Evolutionary conservation across 2,888 invertebrate species (phyloP).

Genomic region (Dasypolia templi): DNA sequence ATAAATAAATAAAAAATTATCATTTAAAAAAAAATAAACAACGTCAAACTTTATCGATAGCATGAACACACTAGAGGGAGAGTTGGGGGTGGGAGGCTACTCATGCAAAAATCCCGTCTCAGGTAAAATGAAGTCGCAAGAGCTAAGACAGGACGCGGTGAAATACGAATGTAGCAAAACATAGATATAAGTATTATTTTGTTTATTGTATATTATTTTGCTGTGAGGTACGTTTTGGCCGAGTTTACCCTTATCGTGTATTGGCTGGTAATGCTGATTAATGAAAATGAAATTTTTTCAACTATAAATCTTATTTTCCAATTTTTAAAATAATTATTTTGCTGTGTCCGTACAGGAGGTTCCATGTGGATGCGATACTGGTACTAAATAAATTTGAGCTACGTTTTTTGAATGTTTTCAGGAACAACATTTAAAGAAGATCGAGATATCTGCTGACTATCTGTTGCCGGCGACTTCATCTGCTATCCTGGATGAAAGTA

Average conservation of each 20-base stretch:
- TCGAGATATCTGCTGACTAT: too few relatives aligned
- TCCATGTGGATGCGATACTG: not conserved
- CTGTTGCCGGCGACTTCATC: too few relatives aligned
- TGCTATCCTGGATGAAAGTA: too few relatives aligned
- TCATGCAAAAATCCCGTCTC: constrained; percentile 81
- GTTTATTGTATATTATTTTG: constrained; percentile 54
- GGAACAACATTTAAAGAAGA: not conserved
- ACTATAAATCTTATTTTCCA: not conserved
- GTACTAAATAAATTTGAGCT: too few relatives aligned
- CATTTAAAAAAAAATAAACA: not conserved
- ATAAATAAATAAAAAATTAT: too few relatives aligned
- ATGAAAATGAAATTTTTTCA: not conserved
- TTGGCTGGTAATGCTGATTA: not conserved
- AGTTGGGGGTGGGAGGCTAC: constrained; percentile 73
- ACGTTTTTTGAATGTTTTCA: not conserved
- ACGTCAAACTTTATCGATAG: constrained; percentile 58
- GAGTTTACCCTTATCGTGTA: constrained; percentile 16
- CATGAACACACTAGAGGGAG: constrained; percentile 67
- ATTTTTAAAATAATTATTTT: not conserved
- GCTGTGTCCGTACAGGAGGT: not conserved
- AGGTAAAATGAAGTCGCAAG: constrained; percentile 80
- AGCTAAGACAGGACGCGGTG: constrained; percentile 71
- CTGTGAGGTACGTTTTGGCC: constrained; percentile 49
- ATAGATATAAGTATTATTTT: constrained; percentile 60
- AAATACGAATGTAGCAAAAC: constrained; percentile 72